phyloP scores from a whole-genome alignment of 2,888 invertebrate genomes.

The Aromia moschata region DNA sequence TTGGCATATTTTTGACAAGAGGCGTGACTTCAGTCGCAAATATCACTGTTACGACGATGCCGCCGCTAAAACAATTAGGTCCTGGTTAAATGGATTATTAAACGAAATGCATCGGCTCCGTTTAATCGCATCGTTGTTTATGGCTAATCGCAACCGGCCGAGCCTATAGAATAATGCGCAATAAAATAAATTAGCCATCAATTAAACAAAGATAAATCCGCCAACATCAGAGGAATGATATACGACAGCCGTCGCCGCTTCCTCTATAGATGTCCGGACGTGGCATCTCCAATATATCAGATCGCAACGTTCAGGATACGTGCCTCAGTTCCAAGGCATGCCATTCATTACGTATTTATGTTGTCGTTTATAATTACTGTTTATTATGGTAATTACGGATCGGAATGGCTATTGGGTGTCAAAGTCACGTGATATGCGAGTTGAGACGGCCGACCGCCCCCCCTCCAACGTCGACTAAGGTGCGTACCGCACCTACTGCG shows the following conservation, averaged over 20 bases:
- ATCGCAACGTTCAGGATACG: conserved; percentile 28
- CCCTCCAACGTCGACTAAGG: conserved; percentile 18
- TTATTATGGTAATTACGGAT: conserved; percentile 60
- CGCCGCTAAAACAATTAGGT: too few relatives aligned
- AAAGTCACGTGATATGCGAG: conserved; percentile 55
- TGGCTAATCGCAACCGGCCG: conserved; percentile 6
- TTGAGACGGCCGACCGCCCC: conserved; percentile 28
- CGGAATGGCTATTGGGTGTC: conserved; percentile 56
- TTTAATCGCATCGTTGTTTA: conserved; percentile 14
- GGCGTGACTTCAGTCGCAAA: too few relatives aligned
- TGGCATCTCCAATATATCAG: conserved; percentile 25
- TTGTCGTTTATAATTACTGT: conserved; percentile 61
- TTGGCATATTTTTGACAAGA: too few relatives aligned
- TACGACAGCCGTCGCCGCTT: conserved; percentile 20
- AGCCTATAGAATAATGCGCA: conserved; percentile 9
- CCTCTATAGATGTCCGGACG: conserved; percentile 22
- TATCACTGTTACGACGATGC: too few relatives aligned
- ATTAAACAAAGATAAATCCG: conserved; percentile 26
- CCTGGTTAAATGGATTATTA: background rate
- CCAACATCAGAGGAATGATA: conserved; percentile 24
- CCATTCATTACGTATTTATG: conserved; percentile 58
- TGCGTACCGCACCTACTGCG: conserved; percentile 30
- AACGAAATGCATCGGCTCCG: conserved; percentile 7
- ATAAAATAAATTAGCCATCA: conserved; percentile 27
- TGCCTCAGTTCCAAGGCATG: conserved; percentile 29